Evolutionary conservation across 2,888 invertebrate genomes (phyloP).

Genomic region (Osedax frankpressi): DNA sequence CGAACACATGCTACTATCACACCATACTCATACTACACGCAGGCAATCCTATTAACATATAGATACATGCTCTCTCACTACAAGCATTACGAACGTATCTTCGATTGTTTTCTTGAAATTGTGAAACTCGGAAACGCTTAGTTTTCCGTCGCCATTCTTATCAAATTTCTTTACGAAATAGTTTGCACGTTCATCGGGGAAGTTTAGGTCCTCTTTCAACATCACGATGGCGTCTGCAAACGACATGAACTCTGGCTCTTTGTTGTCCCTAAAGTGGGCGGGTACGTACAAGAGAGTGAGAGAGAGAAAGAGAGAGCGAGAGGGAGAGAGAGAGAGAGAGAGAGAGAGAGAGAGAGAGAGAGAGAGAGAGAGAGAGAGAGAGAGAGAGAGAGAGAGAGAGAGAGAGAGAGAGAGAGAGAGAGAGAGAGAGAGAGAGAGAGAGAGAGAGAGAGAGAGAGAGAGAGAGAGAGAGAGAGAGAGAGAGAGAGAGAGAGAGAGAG

Average conservation of each 20-base stretch:
- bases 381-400: constrained; percentile 13
- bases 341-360: not conserved
- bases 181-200: constrained; percentile 25
- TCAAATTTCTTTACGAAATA: constrained; percentile 26
- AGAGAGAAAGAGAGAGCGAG: not conserved
- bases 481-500: constrained; percentile 13
- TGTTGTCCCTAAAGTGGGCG: not conserved
- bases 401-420: constrained; percentile 14
- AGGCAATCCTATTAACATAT: no score
- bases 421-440: constrained; percentile 14
- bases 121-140: constrained; percentile 24
- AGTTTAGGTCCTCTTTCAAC: constrained; percentile 23
- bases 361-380: not conserved
- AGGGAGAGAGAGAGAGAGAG: no score
- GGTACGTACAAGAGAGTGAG: not conserved
- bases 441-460: not conserved
- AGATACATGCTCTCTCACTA: no score
- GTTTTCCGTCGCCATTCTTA: constrained; percentile 26
- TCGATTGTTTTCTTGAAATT: constrained; percentile 25
- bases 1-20: no score
- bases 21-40: no score
- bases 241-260: constrained; percentile 21
- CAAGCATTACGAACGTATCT: constrained; percentile 27
- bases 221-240: constrained; percentile 25
- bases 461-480: not conserved